Evolutionary conservation across 2,888 invertebrate species (phyloP).

Genomic region (Sabellastarte sp.): DNA sequence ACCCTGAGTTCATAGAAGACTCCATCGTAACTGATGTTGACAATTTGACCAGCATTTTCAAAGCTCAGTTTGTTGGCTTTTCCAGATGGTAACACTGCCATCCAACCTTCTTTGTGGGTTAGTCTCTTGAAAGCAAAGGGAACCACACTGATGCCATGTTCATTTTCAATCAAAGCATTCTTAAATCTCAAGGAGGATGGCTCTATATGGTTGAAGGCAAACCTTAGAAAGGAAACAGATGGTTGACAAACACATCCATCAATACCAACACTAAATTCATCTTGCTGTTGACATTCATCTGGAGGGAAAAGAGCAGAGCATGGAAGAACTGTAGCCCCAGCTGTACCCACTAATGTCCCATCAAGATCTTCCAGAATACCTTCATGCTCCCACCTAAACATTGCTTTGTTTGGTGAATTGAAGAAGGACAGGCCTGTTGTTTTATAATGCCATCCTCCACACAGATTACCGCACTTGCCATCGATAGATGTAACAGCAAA

Average conservation of each 20-base stretch:
- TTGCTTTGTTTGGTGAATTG: constrained; percentile 32
- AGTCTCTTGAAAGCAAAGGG: constrained; percentile 35
- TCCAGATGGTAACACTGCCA: constrained; percentile 32
- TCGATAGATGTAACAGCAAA: constrained; percentile 14
- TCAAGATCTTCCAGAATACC: constrained; percentile 40
- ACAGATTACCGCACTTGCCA: background rate
- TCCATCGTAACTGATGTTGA: constrained; percentile 32
- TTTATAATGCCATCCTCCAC: background rate
- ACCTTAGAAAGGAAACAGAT: constrained; percentile 40
- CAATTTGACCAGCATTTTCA: constrained; percentile 36
- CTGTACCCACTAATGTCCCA: constrained; percentile 31
- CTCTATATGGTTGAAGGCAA: constrained; percentile 40
- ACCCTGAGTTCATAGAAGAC: background rate
- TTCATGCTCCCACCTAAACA: constrained; percentile 31
- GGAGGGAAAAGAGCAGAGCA: constrained; percentile 11
- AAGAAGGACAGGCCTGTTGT: constrained; percentile 21
- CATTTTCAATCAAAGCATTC: constrained; percentile 29
- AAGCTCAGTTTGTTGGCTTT: constrained; percentile 33
- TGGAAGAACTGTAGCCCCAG: constrained; percentile 9
- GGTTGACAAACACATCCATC: constrained; percentile 33
- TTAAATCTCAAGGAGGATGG: constrained; percentile 39
- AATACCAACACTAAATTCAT: background rate
- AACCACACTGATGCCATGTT: constrained; percentile 28
- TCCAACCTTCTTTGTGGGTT: constrained; percentile 46
- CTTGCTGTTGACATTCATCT: constrained; percentile 1